Percentiles rank a stretch among this genome's conserved stretches.
Evolutionary conservation across 2,113 vertebrate genomes (phyloP).

Genomic region (Gasterosteus aculeatus): DNA sequence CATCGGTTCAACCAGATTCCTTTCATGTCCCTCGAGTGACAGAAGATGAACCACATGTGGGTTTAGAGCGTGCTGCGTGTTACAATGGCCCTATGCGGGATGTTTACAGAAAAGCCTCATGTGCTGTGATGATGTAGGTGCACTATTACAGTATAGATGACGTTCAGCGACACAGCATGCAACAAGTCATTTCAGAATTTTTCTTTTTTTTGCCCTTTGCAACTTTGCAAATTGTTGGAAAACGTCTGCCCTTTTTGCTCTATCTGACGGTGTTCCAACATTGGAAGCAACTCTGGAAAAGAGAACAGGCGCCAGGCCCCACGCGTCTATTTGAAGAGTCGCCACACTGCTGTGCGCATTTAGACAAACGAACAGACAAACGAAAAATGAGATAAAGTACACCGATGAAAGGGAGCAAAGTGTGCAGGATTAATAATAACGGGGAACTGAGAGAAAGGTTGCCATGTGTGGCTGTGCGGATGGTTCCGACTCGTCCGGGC

Average conservation of each 20-base stretch:
- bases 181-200: conserved; percentile 13
- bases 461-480: conserved; percentile 36
- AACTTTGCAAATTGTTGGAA: neutral
- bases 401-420: conserved; percentile 22
- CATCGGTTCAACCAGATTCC: conserved; percentile 40
- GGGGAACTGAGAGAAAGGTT: conserved; percentile 10
- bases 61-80: neutral
- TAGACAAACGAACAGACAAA: neutral
- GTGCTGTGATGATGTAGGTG: conserved; percentile 33
- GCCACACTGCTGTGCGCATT: conserved; percentile 4
- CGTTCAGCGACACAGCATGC: conserved; percentile 7
- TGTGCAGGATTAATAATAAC: conserved; percentile 7
- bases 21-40: conserved; percentile 37
- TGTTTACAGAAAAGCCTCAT: conserved; percentile 46
- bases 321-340: conserved; percentile 15
- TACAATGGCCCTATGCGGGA: conserved; percentile 1
- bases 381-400: too few relatives aligned
- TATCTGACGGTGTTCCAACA: neutral
- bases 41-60: conserved; percentile 26
- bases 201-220: neutral
- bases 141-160: conserved; percentile 25
- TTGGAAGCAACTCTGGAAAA: neutral
- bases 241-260: conserved; percentile 12
- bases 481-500: conserved; percentile 20
- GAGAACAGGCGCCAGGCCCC: conserved; percentile 3